These are phyloP conservation scores for Drosophila triauraria DNA, from an alignment of 1,140 invertebrate genomes.

Conservation along the genomic window DNA sequence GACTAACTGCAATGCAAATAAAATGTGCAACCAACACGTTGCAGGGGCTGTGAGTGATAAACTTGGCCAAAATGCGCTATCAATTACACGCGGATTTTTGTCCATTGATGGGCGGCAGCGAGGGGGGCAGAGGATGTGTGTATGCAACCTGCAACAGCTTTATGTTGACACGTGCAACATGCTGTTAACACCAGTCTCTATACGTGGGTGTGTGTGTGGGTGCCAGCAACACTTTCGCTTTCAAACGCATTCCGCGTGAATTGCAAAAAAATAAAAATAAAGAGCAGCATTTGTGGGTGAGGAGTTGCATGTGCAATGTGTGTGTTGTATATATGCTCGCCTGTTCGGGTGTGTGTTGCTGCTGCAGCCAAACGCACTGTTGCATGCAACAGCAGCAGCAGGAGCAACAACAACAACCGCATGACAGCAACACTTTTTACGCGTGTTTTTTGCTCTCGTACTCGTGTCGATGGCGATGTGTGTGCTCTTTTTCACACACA, in stretches of 20 bases:
- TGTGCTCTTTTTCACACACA: constrained; percentile 77
- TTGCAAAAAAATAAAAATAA: constrained; percentile 64
- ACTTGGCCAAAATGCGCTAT: constrained; percentile 74
- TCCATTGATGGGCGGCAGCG: constrained; percentile 54
- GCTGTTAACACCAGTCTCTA: constrained; percentile 71
- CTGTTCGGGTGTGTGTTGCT: constrained; percentile 13
- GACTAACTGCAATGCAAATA: constrained; percentile 74
- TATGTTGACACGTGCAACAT: constrained; percentile 80
- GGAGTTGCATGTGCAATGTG: constrained; percentile 20
- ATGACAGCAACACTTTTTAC: constrained; percentile 77
- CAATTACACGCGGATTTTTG: constrained; percentile 79
- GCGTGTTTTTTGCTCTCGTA: constrained; percentile 60
- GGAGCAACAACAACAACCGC: constrained; percentile 48
- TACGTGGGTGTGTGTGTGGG: constrained; percentile 15
- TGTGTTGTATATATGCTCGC: constrained; percentile 14
- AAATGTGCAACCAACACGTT: constrained; percentile 59
- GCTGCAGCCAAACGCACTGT: constrained; percentile 73
- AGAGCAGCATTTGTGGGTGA: constrained; percentile 55
- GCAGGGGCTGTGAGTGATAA: constrained; percentile 56
- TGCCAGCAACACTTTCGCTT: constrained; percentile 75
- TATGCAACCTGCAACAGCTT: constrained; percentile 70
- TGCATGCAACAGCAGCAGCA: constrained; percentile 62
- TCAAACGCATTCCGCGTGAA: constrained; percentile 80
- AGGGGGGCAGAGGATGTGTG: neutral
- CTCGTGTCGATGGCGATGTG: constrained; percentile 30